A percentile compares a stretch with the other conserved stretches of the same genome.
phyloP scores from a whole-genome alignment of 2,113 vertebrate species.

The Ellobius talpinus region DNA sequence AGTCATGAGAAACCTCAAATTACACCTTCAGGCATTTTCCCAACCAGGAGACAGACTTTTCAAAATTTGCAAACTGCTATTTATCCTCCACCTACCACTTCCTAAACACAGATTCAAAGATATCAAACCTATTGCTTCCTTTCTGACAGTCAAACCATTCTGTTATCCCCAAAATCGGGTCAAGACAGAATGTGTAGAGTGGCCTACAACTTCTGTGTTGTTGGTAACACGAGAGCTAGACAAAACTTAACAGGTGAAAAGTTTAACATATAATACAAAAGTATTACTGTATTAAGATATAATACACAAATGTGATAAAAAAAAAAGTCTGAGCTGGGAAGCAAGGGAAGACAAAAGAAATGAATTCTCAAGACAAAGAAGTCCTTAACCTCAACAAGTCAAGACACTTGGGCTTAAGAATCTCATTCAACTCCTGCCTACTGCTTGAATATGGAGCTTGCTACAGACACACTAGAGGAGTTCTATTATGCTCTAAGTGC shows the following conservation, averaged over 20 bases:
- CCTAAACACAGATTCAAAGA: background rate
- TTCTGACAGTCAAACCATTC: background rate
- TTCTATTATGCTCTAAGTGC: background rate
- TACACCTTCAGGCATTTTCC: background rate
- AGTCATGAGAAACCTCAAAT: conserved; percentile 27
- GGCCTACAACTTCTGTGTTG: background rate
- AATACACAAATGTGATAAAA: too few species aligned
- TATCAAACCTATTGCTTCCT: background rate
- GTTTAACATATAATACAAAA: background rate
- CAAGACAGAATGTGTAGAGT: background rate
- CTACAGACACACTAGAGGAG: background rate
- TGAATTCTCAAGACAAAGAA: background rate
- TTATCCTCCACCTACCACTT: background rate
- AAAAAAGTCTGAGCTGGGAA: background rate
- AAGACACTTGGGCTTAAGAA: background rate
- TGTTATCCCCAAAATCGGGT: background rate
- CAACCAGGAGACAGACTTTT: background rate
- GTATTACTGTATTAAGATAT: too few species aligned
- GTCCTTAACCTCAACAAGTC: background rate
- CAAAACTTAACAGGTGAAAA: background rate
- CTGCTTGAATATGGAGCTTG: background rate
- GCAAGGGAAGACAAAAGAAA: background rate
- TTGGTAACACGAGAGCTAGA: background rate
- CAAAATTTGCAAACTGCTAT: conserved; percentile 21
- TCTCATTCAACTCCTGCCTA: background rate